Percentiles rank a stretch among this genome's conserved stretches.
Conservation (phyloP, 2,888 invertebrate genomes). For the Mythimna ferrago region DNA sequence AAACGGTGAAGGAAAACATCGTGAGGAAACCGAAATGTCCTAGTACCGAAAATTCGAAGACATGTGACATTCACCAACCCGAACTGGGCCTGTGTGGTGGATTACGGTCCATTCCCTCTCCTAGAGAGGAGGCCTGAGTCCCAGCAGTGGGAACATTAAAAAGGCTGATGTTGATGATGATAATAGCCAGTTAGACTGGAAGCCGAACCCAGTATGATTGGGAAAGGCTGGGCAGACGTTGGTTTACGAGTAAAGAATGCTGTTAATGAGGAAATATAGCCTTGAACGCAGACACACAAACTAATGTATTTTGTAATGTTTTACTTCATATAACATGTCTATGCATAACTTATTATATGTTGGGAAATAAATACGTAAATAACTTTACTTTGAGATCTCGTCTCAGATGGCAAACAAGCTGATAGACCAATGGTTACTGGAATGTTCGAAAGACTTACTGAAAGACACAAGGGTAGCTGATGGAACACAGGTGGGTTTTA, state of each 20-base stretch:
- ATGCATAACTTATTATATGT: constrained; percentile 26
- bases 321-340: constrained; percentile 24
- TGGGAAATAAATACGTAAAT: constrained; percentile 16
- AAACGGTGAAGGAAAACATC: too few species aligned
- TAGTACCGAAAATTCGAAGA: too few species aligned
- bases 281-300: constrained; percentile 12
- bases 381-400: neutral
- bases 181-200: too few species aligned
- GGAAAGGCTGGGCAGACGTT: neutral
- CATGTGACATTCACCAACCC: too few species aligned
- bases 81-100: too few species aligned
- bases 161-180: too few species aligned
- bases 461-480: too few species aligned
- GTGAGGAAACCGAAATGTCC: too few species aligned
- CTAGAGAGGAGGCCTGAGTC: too few species aligned
- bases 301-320: constrained; percentile 41
- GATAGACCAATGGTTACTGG: neutral
- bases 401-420: neutral
- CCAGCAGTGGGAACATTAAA: too few species aligned
- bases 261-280: constrained; percentile 8
- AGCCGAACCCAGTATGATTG: neutral
- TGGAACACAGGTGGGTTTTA: neutral
- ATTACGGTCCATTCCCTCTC: too few species aligned
- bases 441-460: too few species aligned
- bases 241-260: constrained; percentile 6